These are phyloP conservation scores for mouse (Mus musculus) DNA, from an alignment of 2,113 vertebrate species.

Conservation along the genomic window DNA sequence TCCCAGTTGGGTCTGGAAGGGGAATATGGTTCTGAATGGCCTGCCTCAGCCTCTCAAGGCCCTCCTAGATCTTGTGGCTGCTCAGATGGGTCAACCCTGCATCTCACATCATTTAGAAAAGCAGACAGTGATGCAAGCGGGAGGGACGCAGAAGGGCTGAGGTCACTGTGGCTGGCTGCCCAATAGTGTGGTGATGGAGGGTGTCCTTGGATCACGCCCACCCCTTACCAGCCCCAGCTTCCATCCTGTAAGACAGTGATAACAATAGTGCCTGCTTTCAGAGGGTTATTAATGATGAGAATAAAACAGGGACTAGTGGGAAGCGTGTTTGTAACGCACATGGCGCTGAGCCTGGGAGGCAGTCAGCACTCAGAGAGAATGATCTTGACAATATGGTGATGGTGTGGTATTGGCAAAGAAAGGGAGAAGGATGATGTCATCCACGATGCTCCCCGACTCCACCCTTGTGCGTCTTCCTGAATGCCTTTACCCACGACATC, in stretches of 20 bases:
- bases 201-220: background rate
- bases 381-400: background rate
- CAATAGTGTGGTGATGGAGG: background rate
- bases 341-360: background rate
- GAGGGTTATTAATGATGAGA: background rate
- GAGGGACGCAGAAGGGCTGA: conserved; percentile 15
- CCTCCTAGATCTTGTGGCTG: background rate
- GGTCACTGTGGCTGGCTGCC: conserved; percentile 30
- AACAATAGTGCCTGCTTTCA: background rate
- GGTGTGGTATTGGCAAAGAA: background rate
- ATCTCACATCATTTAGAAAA: background rate
- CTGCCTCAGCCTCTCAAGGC: background rate
- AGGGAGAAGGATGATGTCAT: background rate
- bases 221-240: conserved; percentile 12
- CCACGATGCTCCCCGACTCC: fast-evolving
- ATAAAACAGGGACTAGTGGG: background rate
- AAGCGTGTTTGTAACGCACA: background rate
- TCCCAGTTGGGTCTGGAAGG: conserved; percentile 1
- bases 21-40: background rate
- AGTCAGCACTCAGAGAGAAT: background rate
- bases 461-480: background rate
- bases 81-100: background rate
- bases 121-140: background rate
- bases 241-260: conserved; percentile 9
- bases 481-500: background rate